phyloP scores from a whole-genome alignment of 1,140 invertebrate genomes.

The Drosophila asahinai region DNA sequence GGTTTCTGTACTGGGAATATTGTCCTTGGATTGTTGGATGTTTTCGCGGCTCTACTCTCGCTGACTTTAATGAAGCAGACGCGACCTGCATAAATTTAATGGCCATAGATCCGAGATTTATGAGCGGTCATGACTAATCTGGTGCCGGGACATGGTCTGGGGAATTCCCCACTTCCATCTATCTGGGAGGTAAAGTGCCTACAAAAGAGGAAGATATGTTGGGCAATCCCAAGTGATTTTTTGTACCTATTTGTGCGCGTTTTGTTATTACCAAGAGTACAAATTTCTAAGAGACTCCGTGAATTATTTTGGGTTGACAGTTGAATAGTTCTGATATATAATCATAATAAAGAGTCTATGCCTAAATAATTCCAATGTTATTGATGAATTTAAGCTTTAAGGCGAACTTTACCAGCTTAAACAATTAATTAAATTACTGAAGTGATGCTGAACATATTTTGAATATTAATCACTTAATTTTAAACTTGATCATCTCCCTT shows the following conservation, averaged over 20 bases:
- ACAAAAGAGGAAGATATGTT: not conserved
- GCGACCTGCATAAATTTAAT: conserved; percentile 77
- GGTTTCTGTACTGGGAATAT: conserved; percentile 58
- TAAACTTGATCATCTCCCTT: not conserved
- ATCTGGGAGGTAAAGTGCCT: not conserved
- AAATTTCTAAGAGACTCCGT: not conserved
- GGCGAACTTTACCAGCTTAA: too few relatives aligned
- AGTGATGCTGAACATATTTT: too few relatives aligned
- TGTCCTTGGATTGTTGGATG: conserved; percentile 43
- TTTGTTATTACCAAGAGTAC: not conserved
- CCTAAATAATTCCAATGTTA: not conserved
- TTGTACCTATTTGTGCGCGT: not conserved
- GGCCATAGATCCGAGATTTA: conserved; percentile 62
- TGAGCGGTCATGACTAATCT: conserved; percentile 60
- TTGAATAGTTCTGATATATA: not conserved
- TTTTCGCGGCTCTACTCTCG: conserved; percentile 28
- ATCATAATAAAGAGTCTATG: not conserved
- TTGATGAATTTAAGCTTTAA: not conserved
- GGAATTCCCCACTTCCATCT: conserved; percentile 26
- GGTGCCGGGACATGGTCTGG: conserved; percentile 17
- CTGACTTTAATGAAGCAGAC: conserved; percentile 56
- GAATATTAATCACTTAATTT: too few relatives aligned
- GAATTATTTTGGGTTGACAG: not conserved
- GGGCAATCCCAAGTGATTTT: not conserved
- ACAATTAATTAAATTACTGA: too few relatives aligned